A percentile compares a stretch with the other conserved stretches of the same genome.
phyloP scores from a whole-genome alignment of 2,113 vertebrate species.

The Gavia stellata region DNA sequence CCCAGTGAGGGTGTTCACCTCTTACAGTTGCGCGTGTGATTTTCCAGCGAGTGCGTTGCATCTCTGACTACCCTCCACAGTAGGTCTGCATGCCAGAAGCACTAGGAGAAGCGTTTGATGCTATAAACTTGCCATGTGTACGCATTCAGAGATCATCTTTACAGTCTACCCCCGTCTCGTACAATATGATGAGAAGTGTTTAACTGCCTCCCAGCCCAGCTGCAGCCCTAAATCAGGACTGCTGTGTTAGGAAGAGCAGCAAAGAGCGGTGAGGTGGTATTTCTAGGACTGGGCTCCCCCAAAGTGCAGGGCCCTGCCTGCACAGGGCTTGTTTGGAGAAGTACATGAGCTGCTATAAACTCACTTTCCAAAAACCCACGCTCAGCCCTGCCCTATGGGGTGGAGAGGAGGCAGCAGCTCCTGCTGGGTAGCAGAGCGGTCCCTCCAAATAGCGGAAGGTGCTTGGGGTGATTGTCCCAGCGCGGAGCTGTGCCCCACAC shows the following conservation, averaged over 20 bases:
- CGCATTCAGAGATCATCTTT: background rate
- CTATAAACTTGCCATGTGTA: background rate
- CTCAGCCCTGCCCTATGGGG: background rate
- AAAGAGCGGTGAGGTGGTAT: background rate
- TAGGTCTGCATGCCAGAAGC: background rate
- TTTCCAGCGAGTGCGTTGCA: rapidly evolving
- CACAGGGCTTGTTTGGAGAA: background rate
- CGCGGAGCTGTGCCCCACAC: background rate
- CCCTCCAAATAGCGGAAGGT: background rate
- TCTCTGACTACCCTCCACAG: background rate
- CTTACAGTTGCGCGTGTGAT: background rate
- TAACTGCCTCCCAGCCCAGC: background rate
- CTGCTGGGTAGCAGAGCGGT: rapidly evolving
- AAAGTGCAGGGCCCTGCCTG: background rate
- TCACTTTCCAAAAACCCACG: background rate
- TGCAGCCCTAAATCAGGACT: background rate
- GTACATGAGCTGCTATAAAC: background rate
- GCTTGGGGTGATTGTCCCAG: background rate
- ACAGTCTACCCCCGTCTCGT: background rate
- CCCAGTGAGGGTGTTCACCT: background rate
- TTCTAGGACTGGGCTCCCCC: background rate
- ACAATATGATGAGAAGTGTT: background rate
- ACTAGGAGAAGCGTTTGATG: background rate
- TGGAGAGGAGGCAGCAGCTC: background rate
- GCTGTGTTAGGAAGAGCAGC: background rate